These are phyloP conservation scores for Spisula solida DNA, from an alignment of 2,888 invertebrate genomes.

Conservation along the genomic window DNA sequence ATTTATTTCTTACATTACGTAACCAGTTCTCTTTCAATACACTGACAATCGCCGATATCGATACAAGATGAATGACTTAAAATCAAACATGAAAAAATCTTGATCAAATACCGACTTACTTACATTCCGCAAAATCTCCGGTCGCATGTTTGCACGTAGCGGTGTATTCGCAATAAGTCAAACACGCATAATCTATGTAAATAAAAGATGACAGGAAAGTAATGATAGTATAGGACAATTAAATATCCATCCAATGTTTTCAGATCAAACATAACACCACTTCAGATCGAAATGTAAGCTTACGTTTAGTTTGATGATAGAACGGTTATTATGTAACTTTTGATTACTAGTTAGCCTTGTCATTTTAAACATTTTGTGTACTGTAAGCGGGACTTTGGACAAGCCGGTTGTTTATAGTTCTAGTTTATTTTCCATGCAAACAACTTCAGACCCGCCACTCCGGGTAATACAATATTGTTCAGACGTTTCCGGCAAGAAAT, in stretches of 20 bases:
- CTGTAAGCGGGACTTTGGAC: too few species aligned
- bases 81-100: constrained; percentile 32
- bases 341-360: background rate
- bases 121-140: constrained; percentile 23
- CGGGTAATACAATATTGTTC: too few species aligned
- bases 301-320: background rate
- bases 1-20: background rate
- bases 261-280: constrained; percentile 1
- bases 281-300: constrained; percentile 25
- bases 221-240: constrained; percentile 19
- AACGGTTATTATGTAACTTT: constrained; percentile 6
- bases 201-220: constrained; percentile 39
- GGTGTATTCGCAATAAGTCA: constrained; percentile 38
- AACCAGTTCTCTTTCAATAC: background rate
- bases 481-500: too few species aligned
- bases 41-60: background rate
- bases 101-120: constrained; percentile 29
- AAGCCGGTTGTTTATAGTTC: too few species aligned
- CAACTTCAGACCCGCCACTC: too few species aligned
- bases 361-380: background rate
- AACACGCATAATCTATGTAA: constrained; percentile 45
- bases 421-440: too few species aligned
- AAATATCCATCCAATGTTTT: constrained; percentile 35
- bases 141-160: constrained; percentile 33
- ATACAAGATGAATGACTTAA: background rate